Base-by-base conservation (phyloP, 2,888 invertebrate genomes). In the Philopedon plagiatum region DNA sequence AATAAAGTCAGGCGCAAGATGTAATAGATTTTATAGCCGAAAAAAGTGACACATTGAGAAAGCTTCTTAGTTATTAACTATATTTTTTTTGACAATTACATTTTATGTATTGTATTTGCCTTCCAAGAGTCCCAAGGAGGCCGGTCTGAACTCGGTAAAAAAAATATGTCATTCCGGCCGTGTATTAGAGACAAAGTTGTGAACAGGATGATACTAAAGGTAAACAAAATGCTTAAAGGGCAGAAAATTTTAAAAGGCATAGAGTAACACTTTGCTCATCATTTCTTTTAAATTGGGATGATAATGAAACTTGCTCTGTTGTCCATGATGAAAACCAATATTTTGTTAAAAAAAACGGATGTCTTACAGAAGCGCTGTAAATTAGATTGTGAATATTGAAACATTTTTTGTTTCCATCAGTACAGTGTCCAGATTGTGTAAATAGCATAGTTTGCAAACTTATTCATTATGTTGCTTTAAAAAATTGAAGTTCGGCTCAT, bases 101-200 rank as follows among this genome's bases (percentile, higher is more conserved):
- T n/a, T n/a, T n/a, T n/a, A n/a, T n/a, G n/a, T n/a, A n/a, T n/a
- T n/a, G n/a, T n/a, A n/a, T n/a, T n/a, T n/a, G n/a, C n/a, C n/a
- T n/a, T n/a, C n/a, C n/a, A n/a, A n/a, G n/a, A n/a, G n/a, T n/a
- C n/a, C n/a, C n/a, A n/a, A n/a, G n/a, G n/a, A n/a, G n/a, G n/a
- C n/a, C n/a, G n/a, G n/a, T n/a, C n/a, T n/a, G n/a, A n/a, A n/a
- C n/a, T n/a, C n/a, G n/a, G n/a, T n/a, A n/a, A n/a, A n/a, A n/a
- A n/a, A n/a, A n/a, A n/a, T n/a, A n/a, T n/a, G n/a, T n/a, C n/a
- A n/a, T n/a, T n/a, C n/a, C n/a, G n/a, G n/a, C n/a, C n/a, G n/a
- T n/a, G n/a, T 39, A 39, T n/a, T 39, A 39, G 39, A 39, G 15
- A 39, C 39, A 39, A 39, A 39, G 39, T 39, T 39, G 39, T 39